A percentile compares a stretch with the other conserved stretches of the same genome.
These are phyloP conservation scores for Dugesia japonica DNA, from an alignment of 2,888 invertebrate species.

Conservation along the genomic window DNA sequence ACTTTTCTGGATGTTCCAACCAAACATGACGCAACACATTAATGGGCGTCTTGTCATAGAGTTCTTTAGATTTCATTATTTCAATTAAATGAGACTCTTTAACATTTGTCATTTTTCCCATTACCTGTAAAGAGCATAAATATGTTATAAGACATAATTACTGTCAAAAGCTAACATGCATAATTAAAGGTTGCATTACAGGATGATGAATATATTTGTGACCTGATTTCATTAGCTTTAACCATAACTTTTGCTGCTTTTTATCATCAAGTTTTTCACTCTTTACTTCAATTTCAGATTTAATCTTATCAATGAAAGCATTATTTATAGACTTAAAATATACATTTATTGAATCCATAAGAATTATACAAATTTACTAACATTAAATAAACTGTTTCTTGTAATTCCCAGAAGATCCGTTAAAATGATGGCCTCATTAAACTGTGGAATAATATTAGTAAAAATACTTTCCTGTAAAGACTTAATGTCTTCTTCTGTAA, in stretches of 20 bases:
- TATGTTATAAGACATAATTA: no score
- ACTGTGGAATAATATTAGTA: neutral
- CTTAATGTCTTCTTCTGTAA: neutral
- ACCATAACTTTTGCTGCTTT: slow-evolving; percentile 17
- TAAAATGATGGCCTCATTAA: neutral
- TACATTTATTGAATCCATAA: no score
- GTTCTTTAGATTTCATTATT: neutral
- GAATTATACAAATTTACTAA: no score
- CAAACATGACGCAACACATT: slow-evolving; percentile 21
- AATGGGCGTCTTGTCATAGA: neutral
- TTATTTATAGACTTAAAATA: neutral
- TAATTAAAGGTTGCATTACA: neutral
- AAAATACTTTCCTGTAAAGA: neutral
- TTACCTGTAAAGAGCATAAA: neutral
- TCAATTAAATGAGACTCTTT: neutral
- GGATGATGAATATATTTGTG: slow-evolving; percentile 22
- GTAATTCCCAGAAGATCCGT: neutral
- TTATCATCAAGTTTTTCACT: slow-evolving; percentile 11
- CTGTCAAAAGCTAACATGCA: neutral
- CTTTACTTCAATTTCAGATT: neutral
- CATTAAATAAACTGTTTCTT: neutral
- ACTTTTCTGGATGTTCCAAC: slow-evolving; percentile 16
- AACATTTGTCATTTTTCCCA: slow-evolving; percentile 24
- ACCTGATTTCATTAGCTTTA: slow-evolving; percentile 9
- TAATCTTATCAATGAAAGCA: neutral